phyloP scores from a whole-genome alignment of 2,888 invertebrate genomes.

The Acronicta aceris region DNA sequence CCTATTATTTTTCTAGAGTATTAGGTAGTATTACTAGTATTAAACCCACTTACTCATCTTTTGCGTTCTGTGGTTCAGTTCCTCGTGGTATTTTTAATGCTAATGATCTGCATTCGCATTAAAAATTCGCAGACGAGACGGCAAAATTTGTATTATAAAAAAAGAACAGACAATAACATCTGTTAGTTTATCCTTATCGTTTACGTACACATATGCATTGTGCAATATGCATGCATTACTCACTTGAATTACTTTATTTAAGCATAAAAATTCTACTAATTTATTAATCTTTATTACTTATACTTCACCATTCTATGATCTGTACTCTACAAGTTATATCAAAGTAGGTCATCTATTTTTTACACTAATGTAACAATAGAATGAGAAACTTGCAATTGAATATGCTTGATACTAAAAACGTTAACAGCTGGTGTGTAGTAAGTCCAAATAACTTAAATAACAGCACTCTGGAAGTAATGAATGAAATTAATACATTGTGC shows the following conservation, averaged over 20 bases:
- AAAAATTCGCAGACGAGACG: too few relatives aligned
- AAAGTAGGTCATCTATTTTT: constrained; percentile 39
- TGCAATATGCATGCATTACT: constrained; percentile 6
- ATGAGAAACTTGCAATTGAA: constrained; percentile 34
- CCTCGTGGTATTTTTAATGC: neutral
- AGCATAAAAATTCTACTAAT: neutral
- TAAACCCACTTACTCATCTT: neutral
- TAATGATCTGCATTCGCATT: constrained; percentile 8
- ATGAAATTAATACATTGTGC: neutral
- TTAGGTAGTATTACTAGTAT: neutral
- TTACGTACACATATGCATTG: constrained; percentile 28
- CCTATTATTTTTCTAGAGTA: constrained; percentile 21
- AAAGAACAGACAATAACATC: constrained; percentile 15
- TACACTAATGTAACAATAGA: constrained; percentile 30
- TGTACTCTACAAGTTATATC: constrained; percentile 22
- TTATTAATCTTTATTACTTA: constrained; percentile 18
- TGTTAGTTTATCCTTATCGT: constrained; percentile 6
- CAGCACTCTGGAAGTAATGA: neutral
- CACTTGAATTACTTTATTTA: constrained; percentile 6
- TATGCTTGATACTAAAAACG: constrained; percentile 15
- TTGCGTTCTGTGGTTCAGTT: neutral
- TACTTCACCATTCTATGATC: constrained; percentile 21
- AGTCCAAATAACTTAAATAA: constrained; percentile 1
- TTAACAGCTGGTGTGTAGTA: constrained; percentile 14
- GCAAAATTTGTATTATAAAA: neutral